These are phyloP conservation scores for Neogale vison DNA, from an alignment of 2,113 vertebrate species.

Conservation along the genomic window DNA sequence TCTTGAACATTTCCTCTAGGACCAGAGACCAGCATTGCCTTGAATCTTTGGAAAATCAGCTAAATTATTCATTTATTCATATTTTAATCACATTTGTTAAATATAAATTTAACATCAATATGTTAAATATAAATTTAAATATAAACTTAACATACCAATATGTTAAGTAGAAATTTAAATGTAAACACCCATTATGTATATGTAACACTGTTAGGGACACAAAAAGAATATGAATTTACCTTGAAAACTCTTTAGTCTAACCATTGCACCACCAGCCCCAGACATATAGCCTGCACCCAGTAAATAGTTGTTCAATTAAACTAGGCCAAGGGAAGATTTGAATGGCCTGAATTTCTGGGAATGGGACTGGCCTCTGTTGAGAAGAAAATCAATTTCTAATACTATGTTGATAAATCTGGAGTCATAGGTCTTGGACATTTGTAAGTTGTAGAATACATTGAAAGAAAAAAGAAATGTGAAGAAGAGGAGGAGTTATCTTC, in stretches of 20 bases:
- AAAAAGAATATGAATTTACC: neutral
- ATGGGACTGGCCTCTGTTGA: neutral
- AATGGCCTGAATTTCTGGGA: neutral
- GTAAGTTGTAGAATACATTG: neutral
- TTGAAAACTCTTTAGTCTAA: neutral
- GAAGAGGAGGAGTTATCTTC: neutral
- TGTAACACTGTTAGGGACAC: neutral
- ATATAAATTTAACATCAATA: neutral
- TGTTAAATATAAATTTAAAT: conserved; percentile 15
- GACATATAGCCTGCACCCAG: neutral
- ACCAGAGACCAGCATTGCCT: neutral
- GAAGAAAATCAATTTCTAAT: neutral
- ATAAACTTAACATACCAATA: neutral
- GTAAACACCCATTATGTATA: neutral
- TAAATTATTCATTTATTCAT: neutral
- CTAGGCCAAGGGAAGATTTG: neutral
- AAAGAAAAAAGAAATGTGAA: neutral
- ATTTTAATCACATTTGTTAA: neutral
- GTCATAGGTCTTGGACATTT: neutral
- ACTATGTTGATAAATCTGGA: neutral
- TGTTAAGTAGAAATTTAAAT: conserved; percentile 28
- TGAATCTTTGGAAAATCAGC: neutral
- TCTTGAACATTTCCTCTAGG: neutral
- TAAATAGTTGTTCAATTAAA: conserved; percentile 6
- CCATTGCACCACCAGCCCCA: neutral